phyloP scores from a whole-genome alignment of 2,888 invertebrate species.

The Clitarchus hookeri region DNA sequence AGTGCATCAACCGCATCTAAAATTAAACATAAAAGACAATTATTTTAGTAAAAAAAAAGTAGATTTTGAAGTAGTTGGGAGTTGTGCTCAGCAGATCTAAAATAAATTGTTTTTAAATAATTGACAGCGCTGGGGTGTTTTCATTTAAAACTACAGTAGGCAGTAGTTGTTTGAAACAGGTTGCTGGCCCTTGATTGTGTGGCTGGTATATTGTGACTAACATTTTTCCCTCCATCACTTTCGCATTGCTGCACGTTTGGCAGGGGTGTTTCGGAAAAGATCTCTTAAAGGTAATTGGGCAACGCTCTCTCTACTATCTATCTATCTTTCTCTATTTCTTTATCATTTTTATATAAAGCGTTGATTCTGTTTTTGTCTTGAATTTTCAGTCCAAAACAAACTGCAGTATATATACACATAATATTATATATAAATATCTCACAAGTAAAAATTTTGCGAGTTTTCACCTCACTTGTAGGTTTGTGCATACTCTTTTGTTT shows the following conservation, averaged over 20 bases:
- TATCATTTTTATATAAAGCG: constrained; percentile 40
- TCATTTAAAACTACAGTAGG: background rate
- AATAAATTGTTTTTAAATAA: too few relatives aligned
- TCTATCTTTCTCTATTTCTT: constrained; percentile 35
- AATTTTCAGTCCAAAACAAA: constrained; percentile 36
- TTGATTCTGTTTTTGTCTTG: constrained; percentile 42
- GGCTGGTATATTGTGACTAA: constrained; percentile 39
- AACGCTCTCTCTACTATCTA: constrained; percentile 37
- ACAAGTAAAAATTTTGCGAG: background rate
- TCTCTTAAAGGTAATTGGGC: constrained; percentile 88
- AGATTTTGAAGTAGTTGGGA: too few relatives aligned
- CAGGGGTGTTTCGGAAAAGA: constrained; percentile 96
- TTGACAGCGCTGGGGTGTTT: too few relatives aligned
- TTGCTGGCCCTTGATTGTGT: constrained; percentile 37
- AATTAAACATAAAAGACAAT: too few relatives aligned
- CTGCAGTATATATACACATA: constrained; percentile 18
- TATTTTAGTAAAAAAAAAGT: too few relatives aligned
- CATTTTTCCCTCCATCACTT: constrained; percentile 45
- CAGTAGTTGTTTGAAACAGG: constrained; percentile 24
- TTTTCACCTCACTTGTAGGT: constrained; percentile 9
- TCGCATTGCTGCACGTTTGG: constrained; percentile 49
- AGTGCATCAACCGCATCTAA: too few relatives aligned
- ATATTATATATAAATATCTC: constrained; percentile 15
- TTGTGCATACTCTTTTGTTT: constrained; percentile 14
- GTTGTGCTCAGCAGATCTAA: too few relatives aligned